These are phyloP conservation scores for Clytia hemisphaerica DNA, from an alignment of 30 jellyfish, hydroid and myxozoan genomes.

Conservation along the genomic window DNA sequence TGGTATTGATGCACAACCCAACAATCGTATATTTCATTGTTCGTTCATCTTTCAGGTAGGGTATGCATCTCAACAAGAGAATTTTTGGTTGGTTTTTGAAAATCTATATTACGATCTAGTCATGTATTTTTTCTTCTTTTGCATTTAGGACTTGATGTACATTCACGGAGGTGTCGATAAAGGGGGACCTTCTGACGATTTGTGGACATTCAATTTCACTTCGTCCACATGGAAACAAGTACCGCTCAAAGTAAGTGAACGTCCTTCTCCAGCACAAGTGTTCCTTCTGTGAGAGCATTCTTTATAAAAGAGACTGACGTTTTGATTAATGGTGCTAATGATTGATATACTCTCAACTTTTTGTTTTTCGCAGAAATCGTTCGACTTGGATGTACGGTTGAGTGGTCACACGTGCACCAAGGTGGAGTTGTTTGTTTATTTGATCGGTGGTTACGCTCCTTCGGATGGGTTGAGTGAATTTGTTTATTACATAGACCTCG, in stretches of 20 bases:
- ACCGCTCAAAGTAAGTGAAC: not conserved
- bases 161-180: slow-evolving; percentile 59
- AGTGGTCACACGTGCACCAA: slow-evolving; percentile 83
- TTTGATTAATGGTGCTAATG: not conserved
- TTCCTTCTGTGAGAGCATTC: slow-evolving; percentile 9
- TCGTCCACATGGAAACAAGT: slow-evolving; percentile 17
- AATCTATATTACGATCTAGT: not conserved
- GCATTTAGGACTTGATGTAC: slow-evolving; percentile 40
- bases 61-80: slow-evolving; percentile 56
- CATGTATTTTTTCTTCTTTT: not conserved
- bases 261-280: not conserved
- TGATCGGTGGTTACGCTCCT: slow-evolving; percentile 69
- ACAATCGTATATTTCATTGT: too few relatives aligned
- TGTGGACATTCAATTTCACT: slow-evolving; percentile 21
- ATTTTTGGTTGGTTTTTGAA: slow-evolving; percentile 14
- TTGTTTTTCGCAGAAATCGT: slow-evolving; percentile 7
- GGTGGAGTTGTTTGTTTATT: slow-evolving; percentile 44
- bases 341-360: not conserved
- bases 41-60: too few relatives aligned
- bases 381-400: too few relatives aligned
- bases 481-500: slow-evolving; percentile 28
- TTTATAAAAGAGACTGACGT: not conserved
- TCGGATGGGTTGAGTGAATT: slow-evolving; percentile 43
- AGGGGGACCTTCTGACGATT: slow-evolving; percentile 47
- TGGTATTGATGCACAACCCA: too few relatives aligned